Evolutionary conservation across 2,888 invertebrate species (phyloP), one percentile per base, ranked within the genome.

Genomic region (Drosophila testacea): DNA sequence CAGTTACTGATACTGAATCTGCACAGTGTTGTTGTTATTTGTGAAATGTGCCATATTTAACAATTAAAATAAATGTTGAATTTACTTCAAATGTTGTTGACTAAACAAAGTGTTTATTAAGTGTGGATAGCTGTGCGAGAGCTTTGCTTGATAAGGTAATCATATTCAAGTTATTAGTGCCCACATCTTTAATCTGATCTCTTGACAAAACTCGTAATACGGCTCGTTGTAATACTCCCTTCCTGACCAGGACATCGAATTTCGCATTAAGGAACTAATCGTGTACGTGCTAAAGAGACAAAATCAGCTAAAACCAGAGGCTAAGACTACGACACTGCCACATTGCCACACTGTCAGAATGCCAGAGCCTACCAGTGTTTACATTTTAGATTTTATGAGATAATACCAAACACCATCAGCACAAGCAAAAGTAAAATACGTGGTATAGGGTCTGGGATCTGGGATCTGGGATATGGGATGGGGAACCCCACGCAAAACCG

Each of bases 311-410:
- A 69, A 39, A 48, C 10, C 55, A 44, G 34, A 55, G 27, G 52
- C 57, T 22, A 63, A 52, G 32, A 36, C 47, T 10, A 30, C 32
- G 13, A 59, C 41, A 44, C 47, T 7, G 16, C 7, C 34, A 9
- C 48, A 42, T 54, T 34, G 47, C 9, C 39, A 30, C 11, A 36
- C 38, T 42, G 39, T 48, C 38, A 30, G 30, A 32, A 6, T 6
- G 32, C 32, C 32, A 32, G n/a, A 54, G 71, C 69, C 73, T 79
- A 74, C 69, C 74, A 82, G 82, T 86, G 90, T 83, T 88, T 88
- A 84, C 84, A 90, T 79, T 87, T 83, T 72, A 86, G 76, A 83
- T 83, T 86, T 86, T 79, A 90, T 88, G 82, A 74, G 83, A 86
- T 90, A 83, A 88, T 88, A 76, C 82, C 73, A 77, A 76, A 73